Conservation (phyloP, 92 coral and sea anemone genomes). For the Desmophyllum pertusum region DNA sequence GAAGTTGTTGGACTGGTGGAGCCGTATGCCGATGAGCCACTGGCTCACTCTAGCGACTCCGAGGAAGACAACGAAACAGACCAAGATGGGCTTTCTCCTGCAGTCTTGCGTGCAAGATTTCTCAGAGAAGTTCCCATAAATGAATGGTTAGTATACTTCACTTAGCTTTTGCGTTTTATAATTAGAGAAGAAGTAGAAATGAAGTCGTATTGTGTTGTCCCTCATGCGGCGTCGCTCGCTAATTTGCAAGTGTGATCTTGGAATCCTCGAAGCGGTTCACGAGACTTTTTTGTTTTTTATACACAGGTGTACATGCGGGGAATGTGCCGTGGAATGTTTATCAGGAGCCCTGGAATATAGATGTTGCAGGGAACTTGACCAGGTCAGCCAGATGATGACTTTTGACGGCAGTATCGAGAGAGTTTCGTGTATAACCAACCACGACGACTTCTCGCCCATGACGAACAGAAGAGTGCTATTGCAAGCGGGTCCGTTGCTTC, state of each 20-base stretch:
- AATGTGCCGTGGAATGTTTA: not conserved
- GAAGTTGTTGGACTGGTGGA: not conserved
- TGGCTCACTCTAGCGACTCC: constrained; percentile 57
- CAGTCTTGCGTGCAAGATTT: constrained; percentile 46
- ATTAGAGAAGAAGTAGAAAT: no score
- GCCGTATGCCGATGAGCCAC: constrained; percentile 11
- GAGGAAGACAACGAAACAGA: constrained; percentile 41
- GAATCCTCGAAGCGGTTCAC: no score
- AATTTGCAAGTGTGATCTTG: no score
- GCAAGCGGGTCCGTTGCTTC: constrained; percentile 49
- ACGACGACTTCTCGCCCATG: constrained; percentile 48
- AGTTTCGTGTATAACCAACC: constrained; percentile 44
- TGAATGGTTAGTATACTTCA: constrained; percentile 38
- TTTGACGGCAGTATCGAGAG: constrained; percentile 56
- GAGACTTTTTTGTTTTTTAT: not conserved
- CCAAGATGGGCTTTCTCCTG: constrained; percentile 56
- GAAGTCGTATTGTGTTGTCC: no score
- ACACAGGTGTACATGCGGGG: not conserved
- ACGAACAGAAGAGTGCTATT: constrained; percentile 39
- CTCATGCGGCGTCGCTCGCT: no score
- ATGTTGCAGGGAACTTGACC: constrained; percentile 48
- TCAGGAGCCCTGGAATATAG: constrained; percentile 45
- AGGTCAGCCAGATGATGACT: constrained; percentile 43
- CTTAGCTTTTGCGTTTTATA: no score
- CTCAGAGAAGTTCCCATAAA: constrained; percentile 29